These are phyloP conservation scores for Chydorus sphaericus DNA, from an alignment of 2,888 invertebrate species.

Conservation along the genomic window DNA sequence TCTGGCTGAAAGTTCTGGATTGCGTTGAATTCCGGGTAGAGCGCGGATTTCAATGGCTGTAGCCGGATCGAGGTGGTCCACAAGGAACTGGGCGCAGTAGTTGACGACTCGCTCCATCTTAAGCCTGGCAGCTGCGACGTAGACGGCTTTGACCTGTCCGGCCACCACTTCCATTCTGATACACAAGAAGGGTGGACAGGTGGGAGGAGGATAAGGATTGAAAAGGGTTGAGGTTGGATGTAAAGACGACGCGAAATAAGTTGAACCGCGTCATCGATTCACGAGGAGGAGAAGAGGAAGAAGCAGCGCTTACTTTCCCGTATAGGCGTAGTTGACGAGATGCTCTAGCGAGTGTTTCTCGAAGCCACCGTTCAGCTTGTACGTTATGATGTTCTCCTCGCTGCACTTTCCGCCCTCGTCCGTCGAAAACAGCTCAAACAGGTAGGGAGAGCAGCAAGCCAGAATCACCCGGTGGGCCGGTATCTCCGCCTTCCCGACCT, in stretches of 20 bases:
- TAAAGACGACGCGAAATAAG: slow-evolving; percentile 4
- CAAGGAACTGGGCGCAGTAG: slow-evolving; percentile 53
- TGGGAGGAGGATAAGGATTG: background rate
- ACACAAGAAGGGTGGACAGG: slow-evolving; percentile 15
- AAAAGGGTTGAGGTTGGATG: background rate
- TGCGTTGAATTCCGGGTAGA: slow-evolving; percentile 37
- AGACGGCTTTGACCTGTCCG: slow-evolving; percentile 53
- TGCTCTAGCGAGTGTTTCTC: slow-evolving; percentile 53
- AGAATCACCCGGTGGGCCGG: slow-evolving; percentile 64
- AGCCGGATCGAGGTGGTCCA: slow-evolving; percentile 42
- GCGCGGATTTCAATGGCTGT: slow-evolving; percentile 38
- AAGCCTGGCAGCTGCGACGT: slow-evolving; percentile 60
- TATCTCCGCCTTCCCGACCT: slow-evolving; percentile 53
- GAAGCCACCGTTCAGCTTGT: slow-evolving; percentile 46
- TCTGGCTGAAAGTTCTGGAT: slow-evolving; percentile 40
- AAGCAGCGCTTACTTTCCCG: slow-evolving; percentile 39
- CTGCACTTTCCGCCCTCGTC: slow-evolving; percentile 28
- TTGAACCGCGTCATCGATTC: background rate
- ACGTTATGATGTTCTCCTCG: slow-evolving; percentile 39
- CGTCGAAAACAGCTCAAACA: slow-evolving; percentile 54
- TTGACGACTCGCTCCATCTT: slow-evolving; percentile 57
- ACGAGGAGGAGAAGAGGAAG: background rate
- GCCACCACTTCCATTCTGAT: slow-evolving; percentile 36
- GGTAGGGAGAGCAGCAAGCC: slow-evolving; percentile 59
- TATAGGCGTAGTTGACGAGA: slow-evolving; percentile 70